Percentiles rank a stretch among this genome's conserved stretches.
phyloP scores from a whole-genome alignment of 2,113 vertebrate genomes.

The Leptocoma aspasia region DNA sequence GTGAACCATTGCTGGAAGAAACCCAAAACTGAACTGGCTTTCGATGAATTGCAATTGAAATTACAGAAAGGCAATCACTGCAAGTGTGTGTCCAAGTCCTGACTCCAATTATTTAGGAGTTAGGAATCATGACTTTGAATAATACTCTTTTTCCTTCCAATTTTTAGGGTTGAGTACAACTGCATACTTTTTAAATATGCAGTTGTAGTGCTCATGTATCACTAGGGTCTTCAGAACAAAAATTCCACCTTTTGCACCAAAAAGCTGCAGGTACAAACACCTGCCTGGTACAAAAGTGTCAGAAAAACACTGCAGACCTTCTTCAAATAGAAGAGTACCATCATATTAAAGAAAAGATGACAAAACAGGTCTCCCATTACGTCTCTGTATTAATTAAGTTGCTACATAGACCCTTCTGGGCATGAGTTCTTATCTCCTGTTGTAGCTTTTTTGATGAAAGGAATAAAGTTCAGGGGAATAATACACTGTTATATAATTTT shows the following conservation, averaged over 20 bases:
- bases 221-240: background rate
- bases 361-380: background rate
- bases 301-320: background rate
- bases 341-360: background rate
- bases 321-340: background rate
- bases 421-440: background rate
- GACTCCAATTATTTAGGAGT: background rate
- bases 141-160: background rate
- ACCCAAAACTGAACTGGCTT: background rate
- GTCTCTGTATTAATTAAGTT: background rate
- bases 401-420: background rate
- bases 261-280: background rate
- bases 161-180: background rate
- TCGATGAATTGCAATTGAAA: background rate
- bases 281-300: background rate
- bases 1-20: background rate
- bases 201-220: background rate
- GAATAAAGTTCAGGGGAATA: background rate
- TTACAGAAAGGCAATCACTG: background rate
- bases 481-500: background rate
- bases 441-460: background rate
- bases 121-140: background rate
- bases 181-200: background rate
- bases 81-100: background rate
- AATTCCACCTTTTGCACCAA: background rate